Evolutionary conservation across 2,888 invertebrate species (phyloP), one percentile per base, ranked within the genome.

Genomic region (Abrostola tripartita): DNA sequence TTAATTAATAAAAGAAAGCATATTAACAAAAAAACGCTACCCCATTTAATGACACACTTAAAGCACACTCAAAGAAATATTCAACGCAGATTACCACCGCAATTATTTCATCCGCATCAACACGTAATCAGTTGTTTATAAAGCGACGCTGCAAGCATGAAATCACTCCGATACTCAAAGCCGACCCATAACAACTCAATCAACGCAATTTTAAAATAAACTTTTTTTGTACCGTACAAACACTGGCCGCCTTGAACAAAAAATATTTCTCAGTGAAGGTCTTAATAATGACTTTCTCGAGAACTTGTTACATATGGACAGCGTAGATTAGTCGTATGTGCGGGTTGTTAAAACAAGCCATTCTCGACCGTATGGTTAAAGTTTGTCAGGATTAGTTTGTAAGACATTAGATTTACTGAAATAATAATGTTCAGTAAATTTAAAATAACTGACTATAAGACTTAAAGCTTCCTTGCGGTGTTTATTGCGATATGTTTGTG

Each of bases 171-270:
- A 78, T 79, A 76, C 78, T 76, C 81, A 68, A 76, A 81, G 79
- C 82, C 83, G 82, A 73, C 83, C 83, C 88, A 88, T 92, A 91
- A 92, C 92, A 92, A 91, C 93, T 93, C 92, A 93, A 93, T 92
- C 92, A 92, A 90, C 89, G 90, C 89, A 89, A 87, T 90, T 91
- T 91, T 89, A 88, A 91, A 90, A 91, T 90, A 88, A 91, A 88
- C 87, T 91, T 90, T 91, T 90, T 79, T 81, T 78, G 71, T 73
- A 83, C 84, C 86, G 86, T 80, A 84, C 84, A 85, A 85, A 85
- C 83, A 84, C 79, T 84, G 84, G 83, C 84, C 84, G 85, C 82
- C 78, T 82, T 83, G 85, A 79, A 82, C 88, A 92, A 92, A 91
- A 90, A 90, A 89, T 81, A 81, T 80, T 74, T 68, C 49, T 50